These are phyloP conservation scores for Porites lutea DNA, from an alignment of 64 coral and sea anemone genomes.

Conservation along the genomic window DNA sequence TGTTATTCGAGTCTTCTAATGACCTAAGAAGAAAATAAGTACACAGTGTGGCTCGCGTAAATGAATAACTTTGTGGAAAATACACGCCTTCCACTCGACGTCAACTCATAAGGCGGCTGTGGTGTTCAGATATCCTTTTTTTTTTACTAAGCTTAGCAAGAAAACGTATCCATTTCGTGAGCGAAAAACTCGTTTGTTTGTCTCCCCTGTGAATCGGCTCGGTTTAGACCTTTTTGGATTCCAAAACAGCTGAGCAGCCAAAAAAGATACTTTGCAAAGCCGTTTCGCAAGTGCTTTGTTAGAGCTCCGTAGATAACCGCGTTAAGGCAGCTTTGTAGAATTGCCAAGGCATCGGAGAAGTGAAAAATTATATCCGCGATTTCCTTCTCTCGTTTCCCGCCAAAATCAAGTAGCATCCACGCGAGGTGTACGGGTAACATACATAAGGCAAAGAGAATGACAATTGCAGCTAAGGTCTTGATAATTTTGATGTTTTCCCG, in stretches of 20 bases:
- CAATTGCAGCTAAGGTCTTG: slow-evolving; percentile 61
- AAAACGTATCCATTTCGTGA: slow-evolving; percentile 16
- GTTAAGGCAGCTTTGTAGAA: slow-evolving; percentile 62
- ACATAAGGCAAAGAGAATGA: slow-evolving; percentile 58
- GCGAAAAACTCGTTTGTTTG: neutral
- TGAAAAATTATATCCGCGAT: slow-evolving; percentile 45
- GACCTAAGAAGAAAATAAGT: no score
- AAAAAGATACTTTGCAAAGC: slow-evolving; percentile 53
- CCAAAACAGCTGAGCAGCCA: neutral
- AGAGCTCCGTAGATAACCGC: slow-evolving; percentile 73
- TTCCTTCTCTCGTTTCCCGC: slow-evolving; percentile 22
- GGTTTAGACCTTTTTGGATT: neutral
- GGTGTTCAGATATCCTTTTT: neutral
- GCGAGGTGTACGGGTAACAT: slow-evolving; percentile 71
- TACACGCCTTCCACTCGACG: no score
- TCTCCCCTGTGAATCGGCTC: neutral
- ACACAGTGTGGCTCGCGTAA: no score
- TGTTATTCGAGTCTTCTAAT: no score
- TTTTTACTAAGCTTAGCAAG: neutral
- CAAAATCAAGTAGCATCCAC: slow-evolving; percentile 65
- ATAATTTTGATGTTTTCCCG: slow-evolving; percentile 66
- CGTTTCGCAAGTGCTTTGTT: slow-evolving; percentile 67
- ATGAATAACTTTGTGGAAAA: no score
- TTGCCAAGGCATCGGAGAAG: slow-evolving; percentile 62
- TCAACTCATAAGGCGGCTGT: no score